These are phyloP conservation scores for Atherix ibis DNA, from an alignment of 2,888 invertebrate species.

Conservation along the genomic window DNA sequence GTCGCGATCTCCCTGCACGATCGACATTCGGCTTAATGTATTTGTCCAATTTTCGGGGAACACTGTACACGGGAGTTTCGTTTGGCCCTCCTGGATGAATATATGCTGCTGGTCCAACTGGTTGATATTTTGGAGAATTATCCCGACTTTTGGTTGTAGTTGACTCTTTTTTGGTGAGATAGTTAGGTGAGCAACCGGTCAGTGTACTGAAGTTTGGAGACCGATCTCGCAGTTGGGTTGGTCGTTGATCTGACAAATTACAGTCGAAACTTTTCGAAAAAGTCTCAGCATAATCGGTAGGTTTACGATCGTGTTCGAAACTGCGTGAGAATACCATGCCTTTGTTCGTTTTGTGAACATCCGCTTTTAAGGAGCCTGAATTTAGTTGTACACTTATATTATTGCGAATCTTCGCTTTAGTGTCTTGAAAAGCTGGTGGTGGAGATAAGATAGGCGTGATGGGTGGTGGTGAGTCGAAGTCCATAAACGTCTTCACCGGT, in stretches of 20 bases:
- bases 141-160: constrained; percentile 26
- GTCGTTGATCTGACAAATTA: constrained; percentile 24
- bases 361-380: constrained; percentile 11
- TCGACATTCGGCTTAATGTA: constrained; percentile 18
- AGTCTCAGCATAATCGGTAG: constrained; percentile 24
- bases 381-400: constrained; percentile 13
- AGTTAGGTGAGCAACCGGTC: constrained; percentile 31
- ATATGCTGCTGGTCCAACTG: constrained; percentile 18
- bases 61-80: constrained; percentile 25
- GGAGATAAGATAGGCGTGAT: constrained; percentile 53
- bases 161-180: constrained; percentile 28
- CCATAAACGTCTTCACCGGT: constrained; percentile 26
- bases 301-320: constrained; percentile 29
- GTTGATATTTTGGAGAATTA: constrained; percentile 29
- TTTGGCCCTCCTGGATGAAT: constrained; percentile 15
- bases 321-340: constrained; percentile 33
- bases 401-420: constrained; percentile 20
- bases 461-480: constrained; percentile 42
- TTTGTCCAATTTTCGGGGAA: constrained; percentile 20
- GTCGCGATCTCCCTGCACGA: constrained; percentile 33
- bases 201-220: constrained; percentile 29
- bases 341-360: constrained; percentile 13
- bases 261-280: constrained; percentile 33
- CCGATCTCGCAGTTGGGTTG: constrained; percentile 21
- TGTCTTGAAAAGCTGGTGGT: constrained; percentile 52